Percentiles rank a stretch among this genome's conserved stretches.
Evolutionary conservation across 2,797 vertebrate species (phyloP).

Genomic region (Semaprochilodus insignis): DNA sequence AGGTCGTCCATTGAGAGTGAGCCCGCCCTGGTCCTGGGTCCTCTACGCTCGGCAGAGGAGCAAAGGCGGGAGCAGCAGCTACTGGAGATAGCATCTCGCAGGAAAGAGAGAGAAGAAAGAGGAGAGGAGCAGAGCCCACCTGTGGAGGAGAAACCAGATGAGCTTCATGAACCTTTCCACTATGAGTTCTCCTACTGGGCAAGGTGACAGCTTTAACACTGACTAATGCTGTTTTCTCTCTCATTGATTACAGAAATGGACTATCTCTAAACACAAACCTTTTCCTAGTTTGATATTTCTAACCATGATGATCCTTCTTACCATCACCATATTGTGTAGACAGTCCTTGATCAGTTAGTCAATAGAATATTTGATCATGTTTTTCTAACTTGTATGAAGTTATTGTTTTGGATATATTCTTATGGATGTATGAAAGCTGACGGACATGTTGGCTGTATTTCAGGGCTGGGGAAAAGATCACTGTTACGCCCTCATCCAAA

Average conservation of each 20-base stretch:
- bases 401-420: no score
- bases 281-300: not conserved
- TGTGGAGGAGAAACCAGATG: constrained; percentile 89
- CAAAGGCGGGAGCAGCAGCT: constrained; percentile 89
- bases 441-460: not conserved
- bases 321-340: no score
- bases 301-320: no score
- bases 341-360: no score
- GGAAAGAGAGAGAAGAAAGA: constrained; percentile 83
- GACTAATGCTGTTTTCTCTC: not conserved
- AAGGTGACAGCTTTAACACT: constrained; percentile 75
- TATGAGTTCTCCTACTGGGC: constrained; percentile 99
- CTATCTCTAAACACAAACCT: not conserved
- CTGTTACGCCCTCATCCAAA: constrained; percentile 94
- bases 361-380: no score
- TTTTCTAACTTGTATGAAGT: no score
- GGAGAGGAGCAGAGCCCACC: constrained; percentile 79
- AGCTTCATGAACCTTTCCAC: constrained; percentile 89
- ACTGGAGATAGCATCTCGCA: constrained; percentile 85
- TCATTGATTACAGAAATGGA: not conserved
- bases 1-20: constrained; percentile 98
- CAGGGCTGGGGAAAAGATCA: constrained; percentile 96
- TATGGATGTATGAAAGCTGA: no score
- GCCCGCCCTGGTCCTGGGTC: constrained; percentile 93
- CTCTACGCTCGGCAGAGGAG: constrained; percentile 86